Evolutionary conservation across 2,888 invertebrate species (phyloP).

Genomic region (Automeris io): DNA sequence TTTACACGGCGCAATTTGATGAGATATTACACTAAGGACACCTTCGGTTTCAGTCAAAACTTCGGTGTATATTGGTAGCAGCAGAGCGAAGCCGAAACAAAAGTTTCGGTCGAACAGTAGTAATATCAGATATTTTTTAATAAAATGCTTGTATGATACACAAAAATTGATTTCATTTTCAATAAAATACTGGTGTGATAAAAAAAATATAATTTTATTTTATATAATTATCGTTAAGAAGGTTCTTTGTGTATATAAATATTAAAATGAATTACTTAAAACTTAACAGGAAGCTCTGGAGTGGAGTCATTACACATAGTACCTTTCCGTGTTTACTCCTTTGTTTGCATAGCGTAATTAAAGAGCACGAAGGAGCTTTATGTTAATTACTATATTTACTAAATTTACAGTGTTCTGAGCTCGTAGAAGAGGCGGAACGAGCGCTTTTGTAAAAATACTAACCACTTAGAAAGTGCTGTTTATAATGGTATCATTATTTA

Average conservation of each 20-base stretch:
- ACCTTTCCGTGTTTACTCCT: slow-evolving; percentile 8
- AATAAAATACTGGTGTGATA: too few species aligned
- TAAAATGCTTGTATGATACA: too few species aligned
- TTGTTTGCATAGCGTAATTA: slow-evolving; percentile 24
- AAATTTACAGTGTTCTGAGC: slow-evolving; percentile 4
- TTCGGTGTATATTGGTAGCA: too few species aligned
- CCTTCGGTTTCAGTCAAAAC: too few species aligned
- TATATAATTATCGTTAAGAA: too few species aligned
- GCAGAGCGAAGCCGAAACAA: too few species aligned
- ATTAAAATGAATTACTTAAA: neutral
- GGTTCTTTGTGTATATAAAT: too few species aligned
- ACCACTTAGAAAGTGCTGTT: neutral
- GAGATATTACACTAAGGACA: too few species aligned
- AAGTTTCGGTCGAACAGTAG: slow-evolving; percentile 4
- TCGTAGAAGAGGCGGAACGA: slow-evolving; percentile 1
- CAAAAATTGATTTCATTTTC: too few species aligned
- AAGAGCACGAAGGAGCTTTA: slow-evolving; percentile 35
- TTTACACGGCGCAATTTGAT: too few species aligned
- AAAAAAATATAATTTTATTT: too few species aligned
- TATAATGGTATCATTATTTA: neutral
- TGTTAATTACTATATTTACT: slow-evolving; percentile 22
- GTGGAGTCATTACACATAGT: slow-evolving; percentile 3
- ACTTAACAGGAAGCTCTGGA: neutral
- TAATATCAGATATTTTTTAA: slow-evolving; percentile 5
- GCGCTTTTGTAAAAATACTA: slow-evolving; percentile 5